Base-by-base conservation (phyloP, 2,888 invertebrate species). In the Pyrochroa serraticornis region DNA sequence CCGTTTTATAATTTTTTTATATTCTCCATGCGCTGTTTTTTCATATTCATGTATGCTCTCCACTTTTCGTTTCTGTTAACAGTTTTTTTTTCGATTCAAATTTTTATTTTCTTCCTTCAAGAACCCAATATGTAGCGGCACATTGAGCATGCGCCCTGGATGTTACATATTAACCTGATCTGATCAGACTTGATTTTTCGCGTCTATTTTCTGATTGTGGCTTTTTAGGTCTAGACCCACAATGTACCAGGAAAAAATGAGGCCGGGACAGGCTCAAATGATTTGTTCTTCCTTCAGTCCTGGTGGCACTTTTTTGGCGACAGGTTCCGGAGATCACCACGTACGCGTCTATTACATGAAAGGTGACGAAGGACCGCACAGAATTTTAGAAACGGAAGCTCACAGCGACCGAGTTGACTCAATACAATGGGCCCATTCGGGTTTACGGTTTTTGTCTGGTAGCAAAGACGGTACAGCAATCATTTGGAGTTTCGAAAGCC, bases 251-350 rank as follows among this genome's bases (percentile, higher is more conserved):
- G 97, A 96, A 78, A 88, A 93, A 71, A 89, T 95, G 81, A 83
- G 96, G 3, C 95, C 96, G 0, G 97, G 97, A 5, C 91, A 92
- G 70, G 93, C 95, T 32, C 95, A 96, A 82, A 96, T 98, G 92
- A 89, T 97, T 71, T 97, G 96, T 78, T 92, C 91, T 0, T 90
- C 92, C 0, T 94, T 93, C 76, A 93, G 93, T 72, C 88, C 91
- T 0, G 93, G 95, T 12, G 95, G 95, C 13, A 85, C 88, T 60
- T 93, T 95, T 79, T 83, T 97, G 67, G 97, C 97, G 3, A 92
- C 97, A 6, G 98, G 97, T 45, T 94, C 92, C 56, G 93, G 95
- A 0, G 97, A 98, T 81, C 93, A 95, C 77, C 91, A 94, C 76
- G 94, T 98, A 14, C 82, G 93, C 22, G 90, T 97, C n/a, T 98